These are phyloP conservation scores for Iselma pallidipennis DNA, from an alignment of 2,888 invertebrate species.

Conservation along the genomic window DNA sequence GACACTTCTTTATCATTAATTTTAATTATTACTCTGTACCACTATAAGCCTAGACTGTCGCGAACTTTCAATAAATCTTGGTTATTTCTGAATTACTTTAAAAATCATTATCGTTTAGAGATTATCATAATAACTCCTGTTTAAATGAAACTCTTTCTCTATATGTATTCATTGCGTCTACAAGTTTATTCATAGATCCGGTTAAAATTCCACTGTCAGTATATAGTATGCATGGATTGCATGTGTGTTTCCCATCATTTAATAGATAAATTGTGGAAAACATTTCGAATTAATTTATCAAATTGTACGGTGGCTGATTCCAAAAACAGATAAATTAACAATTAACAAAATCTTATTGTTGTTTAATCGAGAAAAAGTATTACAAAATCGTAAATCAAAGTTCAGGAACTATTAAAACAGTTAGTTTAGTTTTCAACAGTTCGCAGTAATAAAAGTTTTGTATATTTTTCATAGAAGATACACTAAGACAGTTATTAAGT, in stretches of 20 bases:
- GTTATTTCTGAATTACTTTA: too few relatives aligned
- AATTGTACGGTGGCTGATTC: neutral
- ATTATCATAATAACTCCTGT: too few relatives aligned
- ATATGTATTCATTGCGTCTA: neutral
- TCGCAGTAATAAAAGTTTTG: neutral
- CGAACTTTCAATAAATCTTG: too few relatives aligned
- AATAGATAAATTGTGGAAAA: neutral
- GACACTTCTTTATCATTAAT: too few relatives aligned
- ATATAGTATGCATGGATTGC: neutral
- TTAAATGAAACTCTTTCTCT: neutral
- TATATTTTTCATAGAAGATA: slow-evolving; percentile 23
- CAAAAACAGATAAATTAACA: neutral
- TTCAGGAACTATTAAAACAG: neutral
- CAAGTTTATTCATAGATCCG: neutral
- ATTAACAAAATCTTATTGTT: too few relatives aligned
- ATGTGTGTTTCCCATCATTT: neutral
- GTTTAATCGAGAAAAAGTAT: too few relatives aligned
- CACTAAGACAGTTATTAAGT: slow-evolving; percentile 19
- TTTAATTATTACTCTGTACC: too few relatives aligned
- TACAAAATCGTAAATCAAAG: neutral
- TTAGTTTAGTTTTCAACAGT: neutral
- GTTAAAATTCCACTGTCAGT: neutral
- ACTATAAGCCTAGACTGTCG: too few relatives aligned
- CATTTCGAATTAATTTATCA: neutral
- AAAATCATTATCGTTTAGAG: too few relatives aligned